Evolutionary conservation across 2,888 invertebrate genomes (phyloP), one percentile per base, ranked within the genome.

Genomic region (Hofmannophila pseudospretella): DNA sequence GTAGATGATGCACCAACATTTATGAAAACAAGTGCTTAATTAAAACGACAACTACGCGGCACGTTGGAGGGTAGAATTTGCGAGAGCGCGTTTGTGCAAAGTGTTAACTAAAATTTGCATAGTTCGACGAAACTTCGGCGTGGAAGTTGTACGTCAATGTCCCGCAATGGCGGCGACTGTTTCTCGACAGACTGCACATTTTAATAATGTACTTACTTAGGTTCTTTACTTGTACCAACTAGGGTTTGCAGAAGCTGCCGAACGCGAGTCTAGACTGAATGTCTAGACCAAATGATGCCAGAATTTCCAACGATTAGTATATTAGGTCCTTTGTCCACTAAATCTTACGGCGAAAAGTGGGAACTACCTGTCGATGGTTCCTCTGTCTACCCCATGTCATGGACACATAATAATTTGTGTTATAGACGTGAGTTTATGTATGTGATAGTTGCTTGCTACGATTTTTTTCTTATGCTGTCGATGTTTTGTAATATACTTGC

Each of bases 31-130:
- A 27, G 27, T 14, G 11, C 29, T 29, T 33, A 29, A 32, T 32
- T 32, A 40, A 40, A 40, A 40, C 40, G 36, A 26, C 33, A 36
- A n/a, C 28, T 4, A 11, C 9, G 8, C 20, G 22, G 12, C 25
- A 36, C 44, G 44, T 9, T 53, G 42, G 42, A 33, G 34, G 45
- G 54, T 58, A 55, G 63, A 63, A 66, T 65, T 67, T 63, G 62
- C 52, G 50, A 62, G 63, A 57, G 59, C 66, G 63, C 66, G 72
- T 69, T 69, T 69, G 67, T 59, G 47, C 58, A 64, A 70, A 70
- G 69, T 72, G 74, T 73, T 74, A 70, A 67, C 66, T 69, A 64
- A 72, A 74, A 77, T 77, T 76, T 77, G 68, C 76, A 77, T 75
- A 76, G 75, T 76, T 74, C 51, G 66, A 67, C 56, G 55, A 44